These are phyloP conservation scores for Eupithecia subfuscata DNA, from an alignment of 2,888 invertebrate species.

Conservation along the genomic window DNA sequence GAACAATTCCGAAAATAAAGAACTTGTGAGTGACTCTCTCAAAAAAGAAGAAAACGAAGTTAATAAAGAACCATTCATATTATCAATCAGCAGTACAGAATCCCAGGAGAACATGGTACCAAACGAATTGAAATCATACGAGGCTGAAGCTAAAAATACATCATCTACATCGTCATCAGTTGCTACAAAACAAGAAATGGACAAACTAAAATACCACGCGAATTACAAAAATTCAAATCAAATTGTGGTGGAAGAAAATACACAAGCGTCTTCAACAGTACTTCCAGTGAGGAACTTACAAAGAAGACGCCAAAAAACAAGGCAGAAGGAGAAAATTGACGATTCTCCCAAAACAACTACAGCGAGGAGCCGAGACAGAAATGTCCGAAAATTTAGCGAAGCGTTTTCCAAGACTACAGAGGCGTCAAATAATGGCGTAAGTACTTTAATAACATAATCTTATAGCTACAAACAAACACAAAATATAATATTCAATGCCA, in stretches of 20 bases:
- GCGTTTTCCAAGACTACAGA: slow-evolving; percentile 73
- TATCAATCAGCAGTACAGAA: slow-evolving; percentile 70
- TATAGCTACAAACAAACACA: neutral
- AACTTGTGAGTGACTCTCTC: slow-evolving; percentile 40
- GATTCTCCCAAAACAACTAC: slow-evolving; percentile 52
- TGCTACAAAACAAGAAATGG: slow-evolving; percentile 47
- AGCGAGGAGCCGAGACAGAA: slow-evolving; percentile 61
- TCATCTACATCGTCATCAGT: slow-evolving; percentile 53
- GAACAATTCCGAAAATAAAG: slow-evolving; percentile 56
- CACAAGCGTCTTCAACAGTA: slow-evolving; percentile 54
- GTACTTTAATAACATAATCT: slow-evolving; percentile 46
- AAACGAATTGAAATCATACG: slow-evolving; percentile 56
- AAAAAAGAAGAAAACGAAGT: slow-evolving; percentile 47
- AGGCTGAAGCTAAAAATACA: slow-evolving; percentile 57
- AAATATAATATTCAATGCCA: slow-evolving; percentile 29
- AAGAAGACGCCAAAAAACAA: slow-evolving; percentile 62
- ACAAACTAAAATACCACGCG: slow-evolving; percentile 71
- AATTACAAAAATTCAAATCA: slow-evolving; percentile 65
- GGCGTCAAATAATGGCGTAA: slow-evolving; percentile 75
- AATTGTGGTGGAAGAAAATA: slow-evolving; percentile 48
- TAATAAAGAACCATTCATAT: slow-evolving; percentile 60
- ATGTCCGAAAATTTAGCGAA: slow-evolving; percentile 68
- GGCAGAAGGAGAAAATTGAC: slow-evolving; percentile 53
- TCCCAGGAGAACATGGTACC: slow-evolving; percentile 63
- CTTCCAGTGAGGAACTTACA: slow-evolving; percentile 70